Evolutionary conservation across 1,140 invertebrate genomes (phyloP), one percentile per base, ranked within the genome.

Genomic region (Limonius californicus): DNA sequence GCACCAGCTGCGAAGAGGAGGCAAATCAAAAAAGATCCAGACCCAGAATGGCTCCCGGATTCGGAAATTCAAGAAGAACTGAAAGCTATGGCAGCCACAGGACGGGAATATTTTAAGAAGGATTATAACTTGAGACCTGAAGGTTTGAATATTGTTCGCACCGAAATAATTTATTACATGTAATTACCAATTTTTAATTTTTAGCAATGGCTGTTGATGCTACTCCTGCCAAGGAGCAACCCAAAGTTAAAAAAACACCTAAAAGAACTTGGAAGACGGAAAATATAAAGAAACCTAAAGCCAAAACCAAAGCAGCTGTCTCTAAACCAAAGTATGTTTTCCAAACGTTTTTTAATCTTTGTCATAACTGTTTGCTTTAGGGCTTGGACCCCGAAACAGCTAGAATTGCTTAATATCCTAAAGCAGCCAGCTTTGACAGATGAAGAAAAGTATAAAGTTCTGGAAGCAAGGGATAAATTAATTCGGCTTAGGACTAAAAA

Each of bases 401-500:
- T 59, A 1, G 72, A 75, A 32, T 60, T 74, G 16, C 30, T 74
- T 3, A 68, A 73, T 35, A 47, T 72, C 4, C 54, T 76, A 1
- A 68, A 62, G 39, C 65, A 70, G 20, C 69, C 65, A 61, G 72
- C 69, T 21, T 9, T 16, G n/a, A 72, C 66, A 16, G 54, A 62
- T 8, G 81, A 85, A 62, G 87, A 89, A 15, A 83, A 81, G 67
- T 88, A 83, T 63, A 79, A 80, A 18, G 76, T 90, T 21, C 74
- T 92, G 2, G 88, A 90, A 61, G 82, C 86, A 0, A 78, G 89
- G 53, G 90, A 92, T 74, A 86, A 88, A 71, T 67, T 89, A 1
- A 77, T 91, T 35, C 76, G 87, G 54, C 61, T 83, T 32, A 80
- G 79, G 68, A 77, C 75, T 19, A 69, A 66, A 0, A 80, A 79